A percentile compares a stretch with the other conserved stretches of the same genome.
Evolutionary conservation across 2,113 vertebrate species (phyloP).

Genomic region (Campylorhamphus procurvoides): DNA sequence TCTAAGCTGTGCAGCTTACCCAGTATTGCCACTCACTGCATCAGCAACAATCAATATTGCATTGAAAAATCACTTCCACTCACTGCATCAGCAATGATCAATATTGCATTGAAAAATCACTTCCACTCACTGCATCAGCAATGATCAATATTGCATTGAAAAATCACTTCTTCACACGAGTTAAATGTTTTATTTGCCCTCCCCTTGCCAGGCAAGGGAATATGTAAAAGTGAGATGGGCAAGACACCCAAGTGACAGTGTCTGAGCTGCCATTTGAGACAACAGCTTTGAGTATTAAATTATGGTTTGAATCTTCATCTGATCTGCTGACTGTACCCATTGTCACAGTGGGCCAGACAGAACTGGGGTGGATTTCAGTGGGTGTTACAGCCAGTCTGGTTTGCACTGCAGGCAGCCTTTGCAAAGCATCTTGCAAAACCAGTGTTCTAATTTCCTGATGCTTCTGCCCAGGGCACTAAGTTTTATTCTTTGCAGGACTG

Average conservation of each 20-base stretch:
- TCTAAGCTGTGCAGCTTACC: constrained; percentile 13
- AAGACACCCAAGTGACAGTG: neutral
- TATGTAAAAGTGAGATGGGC: neutral
- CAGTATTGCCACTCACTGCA: neutral
- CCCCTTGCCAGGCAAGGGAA: neutral
- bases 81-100: neutral
- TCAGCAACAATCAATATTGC: neutral
- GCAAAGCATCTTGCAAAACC: neutral
- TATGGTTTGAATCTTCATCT: neutral
- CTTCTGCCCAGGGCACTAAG: neutral
- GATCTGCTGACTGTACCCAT: neutral
- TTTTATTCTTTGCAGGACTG: neutral
- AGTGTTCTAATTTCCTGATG: neutral
- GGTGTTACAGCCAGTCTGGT: neutral
- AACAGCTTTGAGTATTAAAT: neutral
- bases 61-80: neutral
- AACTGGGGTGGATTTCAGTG: neutral
- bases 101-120: neutral
- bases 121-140: neutral
- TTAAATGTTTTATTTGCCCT: neutral
- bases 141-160: neutral
- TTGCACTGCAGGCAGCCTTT: neutral
- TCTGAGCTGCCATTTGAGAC: neutral
- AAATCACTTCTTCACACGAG: neutral
- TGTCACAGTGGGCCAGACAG: neutral